Evolutionary conservation across 2,113 vertebrate species (phyloP).

Genomic region (Rostratula benghalensis): DNA sequence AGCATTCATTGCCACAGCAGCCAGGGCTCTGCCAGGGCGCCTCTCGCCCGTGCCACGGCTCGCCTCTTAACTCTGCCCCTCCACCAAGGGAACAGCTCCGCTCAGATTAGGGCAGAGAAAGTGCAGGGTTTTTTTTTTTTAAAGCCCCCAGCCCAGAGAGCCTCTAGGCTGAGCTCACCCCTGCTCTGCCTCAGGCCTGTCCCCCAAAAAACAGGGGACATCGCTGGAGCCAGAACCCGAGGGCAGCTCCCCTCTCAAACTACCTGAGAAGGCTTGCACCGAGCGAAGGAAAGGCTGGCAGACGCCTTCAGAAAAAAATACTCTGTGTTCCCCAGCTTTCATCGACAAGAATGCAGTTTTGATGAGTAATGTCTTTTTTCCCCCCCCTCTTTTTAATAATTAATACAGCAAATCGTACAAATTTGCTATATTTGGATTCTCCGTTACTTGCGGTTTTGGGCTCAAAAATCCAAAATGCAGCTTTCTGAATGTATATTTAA

Average conservation of each 20-base stretch:
- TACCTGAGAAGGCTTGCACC: background rate
- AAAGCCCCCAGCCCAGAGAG: background rate
- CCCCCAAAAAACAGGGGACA: background rate
- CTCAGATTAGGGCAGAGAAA: background rate
- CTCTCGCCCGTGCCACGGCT: background rate
- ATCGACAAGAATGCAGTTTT: background rate
- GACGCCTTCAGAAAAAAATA: background rate
- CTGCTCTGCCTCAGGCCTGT: background rate
- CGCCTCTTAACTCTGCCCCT: background rate
- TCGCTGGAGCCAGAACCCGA: background rate
- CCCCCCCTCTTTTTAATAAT: background rate
- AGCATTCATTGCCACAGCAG: background rate
- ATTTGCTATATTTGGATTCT: background rate
- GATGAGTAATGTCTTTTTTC: background rate
- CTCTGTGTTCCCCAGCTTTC: conserved; percentile 1
- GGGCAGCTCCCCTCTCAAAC: background rate
- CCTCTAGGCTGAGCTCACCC: background rate
- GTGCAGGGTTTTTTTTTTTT: background rate
- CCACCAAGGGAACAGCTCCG: background rate
- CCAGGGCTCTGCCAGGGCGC: background rate
- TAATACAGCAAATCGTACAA: background rate
- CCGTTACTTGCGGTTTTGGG: background rate
- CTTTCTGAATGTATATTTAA: background rate
- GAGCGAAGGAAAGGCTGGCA: background rate
- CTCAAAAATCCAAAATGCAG: background rate